These are phyloP conservation scores for Neodiprion fabricii DNA, from an alignment of 1,140 invertebrate species.

Conservation along the genomic window DNA sequence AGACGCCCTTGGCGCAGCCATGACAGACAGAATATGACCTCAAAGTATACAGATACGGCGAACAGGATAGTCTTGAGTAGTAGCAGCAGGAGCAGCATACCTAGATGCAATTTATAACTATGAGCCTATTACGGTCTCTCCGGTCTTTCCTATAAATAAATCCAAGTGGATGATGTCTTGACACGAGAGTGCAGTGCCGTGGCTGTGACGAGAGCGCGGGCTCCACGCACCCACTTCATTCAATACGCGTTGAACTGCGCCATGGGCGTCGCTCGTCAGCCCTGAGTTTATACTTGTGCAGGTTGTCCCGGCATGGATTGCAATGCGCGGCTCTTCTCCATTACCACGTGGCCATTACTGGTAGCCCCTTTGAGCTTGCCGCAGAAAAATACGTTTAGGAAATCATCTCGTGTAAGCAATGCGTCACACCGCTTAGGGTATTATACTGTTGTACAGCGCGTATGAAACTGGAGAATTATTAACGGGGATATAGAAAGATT, in stretches of 20 bases:
- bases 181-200: background rate
- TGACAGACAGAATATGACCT: too few relatives aligned
- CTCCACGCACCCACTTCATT: background rate
- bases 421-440: background rate
- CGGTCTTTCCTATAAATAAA: background rate
- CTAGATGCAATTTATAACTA: background rate
- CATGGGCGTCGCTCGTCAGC: background rate
- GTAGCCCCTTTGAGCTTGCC: background rate
- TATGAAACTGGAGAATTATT: background rate
- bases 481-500: background rate
- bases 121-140: background rate
- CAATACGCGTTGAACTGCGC: background rate
- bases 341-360: background rate
- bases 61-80: too few relatives aligned
- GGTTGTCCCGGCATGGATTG: background rate
- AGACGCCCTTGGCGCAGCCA: too few relatives aligned
- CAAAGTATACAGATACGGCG: too few relatives aligned
- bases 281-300: background rate
- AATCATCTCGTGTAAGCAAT: constrained; percentile 11
- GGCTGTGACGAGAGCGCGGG: background rate
- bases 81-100: too few relatives aligned
- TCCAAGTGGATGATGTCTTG: background rate
- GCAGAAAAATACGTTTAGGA: constrained; percentile 14
- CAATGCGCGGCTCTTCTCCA: background rate
- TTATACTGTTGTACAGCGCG: too few relatives aligned